Evolutionary conservation across 2,888 invertebrate genomes (phyloP).

Genomic region (Anorthoa munda): DNA sequence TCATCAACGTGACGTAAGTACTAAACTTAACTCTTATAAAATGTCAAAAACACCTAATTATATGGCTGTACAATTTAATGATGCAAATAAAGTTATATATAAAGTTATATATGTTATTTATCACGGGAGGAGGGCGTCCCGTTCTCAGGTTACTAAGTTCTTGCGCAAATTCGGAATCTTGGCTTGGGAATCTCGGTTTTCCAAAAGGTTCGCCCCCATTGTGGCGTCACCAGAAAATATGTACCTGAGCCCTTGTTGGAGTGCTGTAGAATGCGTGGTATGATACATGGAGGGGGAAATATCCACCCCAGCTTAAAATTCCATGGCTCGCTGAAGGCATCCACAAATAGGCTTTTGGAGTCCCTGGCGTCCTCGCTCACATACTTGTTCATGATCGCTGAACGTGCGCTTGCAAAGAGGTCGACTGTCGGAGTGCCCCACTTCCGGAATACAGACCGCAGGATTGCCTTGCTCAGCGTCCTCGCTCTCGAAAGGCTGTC

Average conservation of each 20-base stretch:
- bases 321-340: constrained; percentile 8
- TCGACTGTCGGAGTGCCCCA: neutral
- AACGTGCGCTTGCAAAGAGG: neutral
- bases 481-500: neutral
- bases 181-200: neutral
- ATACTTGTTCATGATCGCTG: neutral
- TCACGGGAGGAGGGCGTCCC: neutral
- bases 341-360: neutral
- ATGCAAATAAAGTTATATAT: no score
- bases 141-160: neutral
- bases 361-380: constrained; percentile 8
- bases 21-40: no score
- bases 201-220: constrained; percentile 2
- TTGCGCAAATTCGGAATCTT: neutral
- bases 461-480: neutral
- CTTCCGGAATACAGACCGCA: neutral
- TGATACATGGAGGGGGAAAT: neutral
- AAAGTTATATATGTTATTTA: no score
- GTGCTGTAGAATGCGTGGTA: neutral
- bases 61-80: no score
- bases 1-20: no score
- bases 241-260: neutral
- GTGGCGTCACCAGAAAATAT: neutral
- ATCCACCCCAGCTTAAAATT: neutral
- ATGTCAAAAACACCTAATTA: no score